Percentiles rank a stretch among this genome's conserved stretches.
phyloP scores from a whole-genome alignment of 2,113 vertebrate species.

The Tetrax tetrax region DNA sequence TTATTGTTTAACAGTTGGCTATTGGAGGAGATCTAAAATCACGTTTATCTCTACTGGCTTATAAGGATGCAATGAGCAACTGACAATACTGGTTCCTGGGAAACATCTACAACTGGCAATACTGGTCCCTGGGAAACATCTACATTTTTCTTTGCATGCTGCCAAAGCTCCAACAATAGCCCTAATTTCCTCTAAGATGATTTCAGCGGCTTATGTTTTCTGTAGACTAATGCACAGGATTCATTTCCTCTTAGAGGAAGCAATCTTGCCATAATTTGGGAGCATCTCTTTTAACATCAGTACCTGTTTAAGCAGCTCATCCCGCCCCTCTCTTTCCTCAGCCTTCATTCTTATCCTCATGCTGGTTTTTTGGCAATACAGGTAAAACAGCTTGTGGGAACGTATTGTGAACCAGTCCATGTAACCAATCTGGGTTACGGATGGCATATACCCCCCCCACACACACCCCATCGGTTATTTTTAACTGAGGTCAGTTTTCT shows the following conservation, averaged over 20 bases:
- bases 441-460: not conserved
- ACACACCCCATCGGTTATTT: not conserved
- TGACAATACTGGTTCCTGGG: not conserved
- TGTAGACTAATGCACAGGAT: conserved; percentile 26
- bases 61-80: not conserved
- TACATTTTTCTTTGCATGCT: not conserved
- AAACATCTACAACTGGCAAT: not conserved
- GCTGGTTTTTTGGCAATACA: not conserved
- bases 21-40: not conserved
- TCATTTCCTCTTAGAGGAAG: conserved; percentile 42
- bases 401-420: not conserved
- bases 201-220: conserved; percentile 43
- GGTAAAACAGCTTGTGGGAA: not conserved
- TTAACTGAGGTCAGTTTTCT: not conserved
- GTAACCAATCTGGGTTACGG: not conserved
- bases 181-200: not conserved
- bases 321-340: not conserved
- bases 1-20: not conserved
- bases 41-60: not conserved
- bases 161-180: not conserved
- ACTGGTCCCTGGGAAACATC: not conserved
- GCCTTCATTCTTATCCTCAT: not conserved
- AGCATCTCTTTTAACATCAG: not conserved
- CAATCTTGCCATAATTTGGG: not conserved
- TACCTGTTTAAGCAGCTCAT: not conserved